A percentile compares a stretch with the other conserved stretches of the same genome.
Evolutionary conservation across 1,140 invertebrate species (phyloP).

Genomic region (Armadillidium nasatum): DNA sequence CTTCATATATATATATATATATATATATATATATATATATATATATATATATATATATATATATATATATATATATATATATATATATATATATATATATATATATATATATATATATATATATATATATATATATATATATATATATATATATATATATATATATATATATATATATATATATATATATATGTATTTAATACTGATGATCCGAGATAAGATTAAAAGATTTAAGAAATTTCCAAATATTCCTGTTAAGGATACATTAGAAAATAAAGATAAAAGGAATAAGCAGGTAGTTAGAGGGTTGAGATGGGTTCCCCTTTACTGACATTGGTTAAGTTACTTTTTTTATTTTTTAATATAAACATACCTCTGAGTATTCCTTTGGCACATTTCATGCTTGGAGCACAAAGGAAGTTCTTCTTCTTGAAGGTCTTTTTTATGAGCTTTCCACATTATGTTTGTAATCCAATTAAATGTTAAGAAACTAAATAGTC

Average conservation of each 20-base stretch:
- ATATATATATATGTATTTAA: too few species aligned
- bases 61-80: slow-evolving; percentile 10
- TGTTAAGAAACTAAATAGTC: background rate
- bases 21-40: slow-evolving; percentile 17
- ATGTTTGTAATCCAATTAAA: background rate
- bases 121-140: slow-evolving; percentile 17
- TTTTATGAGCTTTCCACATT: background rate
- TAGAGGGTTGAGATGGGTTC: too few species aligned
- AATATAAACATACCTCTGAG: background rate
- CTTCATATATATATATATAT: slow-evolving; percentile 20
- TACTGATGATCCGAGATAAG: too few species aligned
- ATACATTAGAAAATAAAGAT: too few species aligned
- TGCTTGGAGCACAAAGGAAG: background rate
- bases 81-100: slow-evolving; percentile 19
- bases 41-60: slow-evolving; percentile 11
- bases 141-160: slow-evolving; percentile 13
- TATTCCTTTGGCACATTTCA: background rate
- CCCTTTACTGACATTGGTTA: too few species aligned
- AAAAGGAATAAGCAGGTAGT: too few species aligned
- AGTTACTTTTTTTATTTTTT: too few species aligned
- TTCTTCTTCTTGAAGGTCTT: background rate
- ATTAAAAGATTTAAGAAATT: too few species aligned
- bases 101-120: slow-evolving; percentile 13
- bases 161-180: too few species aligned
- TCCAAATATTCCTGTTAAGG: too few species aligned